These are phyloP conservation scores for Meloe dianella DNA, from an alignment of 2,888 invertebrate genomes.

Conservation along the genomic window DNA sequence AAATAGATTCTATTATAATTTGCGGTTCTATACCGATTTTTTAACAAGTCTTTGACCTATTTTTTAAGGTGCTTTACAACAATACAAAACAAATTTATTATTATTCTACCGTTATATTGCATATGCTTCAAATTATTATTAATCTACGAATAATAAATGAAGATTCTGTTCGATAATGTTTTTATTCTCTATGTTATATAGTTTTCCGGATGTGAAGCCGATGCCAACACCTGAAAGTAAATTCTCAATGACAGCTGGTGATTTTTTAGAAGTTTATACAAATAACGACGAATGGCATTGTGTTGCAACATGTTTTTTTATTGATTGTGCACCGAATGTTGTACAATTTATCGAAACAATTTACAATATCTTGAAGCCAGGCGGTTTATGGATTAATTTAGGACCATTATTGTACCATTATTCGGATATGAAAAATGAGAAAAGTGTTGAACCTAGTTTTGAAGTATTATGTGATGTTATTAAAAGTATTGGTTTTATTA, in stretches of 20 bases:
- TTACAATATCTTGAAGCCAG: constrained; percentile 86
- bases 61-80: too few species aligned
- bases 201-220: constrained; percentile 90
- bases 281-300: constrained; percentile 82
- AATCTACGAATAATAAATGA: too few species aligned
- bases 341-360: constrained; percentile 94
- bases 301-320: constrained; percentile 96
- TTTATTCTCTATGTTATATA: constrained; percentile 36
- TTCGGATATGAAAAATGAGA: constrained; percentile 84
- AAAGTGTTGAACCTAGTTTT: constrained; percentile 93
- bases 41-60: too few species aligned
- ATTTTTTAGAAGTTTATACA: constrained; percentile 90
- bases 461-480: constrained; percentile 74
- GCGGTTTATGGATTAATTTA: constrained; percentile 87
- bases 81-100: too few species aligned
- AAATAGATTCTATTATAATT: too few species aligned
- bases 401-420: constrained; percentile 93
- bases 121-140: too few species aligned
- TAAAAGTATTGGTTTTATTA: constrained; percentile 79
- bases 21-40: too few species aligned
- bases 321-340: constrained; percentile 97
- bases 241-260: constrained; percentile 97
- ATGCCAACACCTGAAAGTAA: constrained; percentile 68
- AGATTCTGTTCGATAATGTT: too few species aligned
- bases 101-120: too few species aligned